These are phyloP conservation scores for Poecilia velifera DNA, from an alignment of 2,797 vertebrate species.

Conservation along the genomic window DNA sequence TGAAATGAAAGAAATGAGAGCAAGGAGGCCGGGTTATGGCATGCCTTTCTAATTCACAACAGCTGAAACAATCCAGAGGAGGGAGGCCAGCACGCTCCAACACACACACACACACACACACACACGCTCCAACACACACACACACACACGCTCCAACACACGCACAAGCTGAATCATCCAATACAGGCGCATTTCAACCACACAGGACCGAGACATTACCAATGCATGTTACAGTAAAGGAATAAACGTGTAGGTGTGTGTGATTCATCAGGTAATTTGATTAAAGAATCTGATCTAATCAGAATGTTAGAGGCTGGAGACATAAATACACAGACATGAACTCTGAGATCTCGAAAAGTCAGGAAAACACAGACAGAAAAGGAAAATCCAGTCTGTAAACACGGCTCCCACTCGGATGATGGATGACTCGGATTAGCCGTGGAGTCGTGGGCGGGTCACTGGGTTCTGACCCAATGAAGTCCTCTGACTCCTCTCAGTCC, in stretches of 20 bases:
- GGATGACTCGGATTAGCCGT: slow-evolving; percentile 52
- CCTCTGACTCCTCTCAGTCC: slow-evolving; percentile 7
- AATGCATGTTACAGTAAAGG: slow-evolving; percentile 7
- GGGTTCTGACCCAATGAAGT: slow-evolving; percentile 68
- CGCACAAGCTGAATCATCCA: not conserved
- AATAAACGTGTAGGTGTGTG: not conserved
- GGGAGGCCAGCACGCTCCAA: slow-evolving; percentile 43
- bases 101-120: slow-evolving; percentile 8
- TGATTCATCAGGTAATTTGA: slow-evolving; percentile 50
- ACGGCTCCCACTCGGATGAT: slow-evolving; percentile 38
- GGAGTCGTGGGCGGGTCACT: slow-evolving; percentile 60
- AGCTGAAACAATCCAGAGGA: slow-evolving; percentile 81
- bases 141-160: slow-evolving; percentile 16
- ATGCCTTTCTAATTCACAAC: slow-evolving; percentile 81
- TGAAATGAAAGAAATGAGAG: slow-evolving; percentile 30
- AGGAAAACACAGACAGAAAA: slow-evolving; percentile 18
- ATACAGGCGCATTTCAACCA: slow-evolving; percentile 28
- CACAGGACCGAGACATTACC: slow-evolving; percentile 18
- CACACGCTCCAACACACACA: slow-evolving; percentile 13
- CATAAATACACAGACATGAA: slow-evolving; percentile 21
- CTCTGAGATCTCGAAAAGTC: not conserved
- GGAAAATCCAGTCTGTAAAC: slow-evolving; percentile 45
- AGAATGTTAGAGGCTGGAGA: slow-evolving; percentile 10
- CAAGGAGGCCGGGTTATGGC: slow-evolving; percentile 57
- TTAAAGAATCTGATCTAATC: slow-evolving; percentile 68